Evolutionary conservation across 2,888 invertebrate species (phyloP), one percentile per base, ranked within the genome.

Genomic region (Xylota sylvarum): DNA sequence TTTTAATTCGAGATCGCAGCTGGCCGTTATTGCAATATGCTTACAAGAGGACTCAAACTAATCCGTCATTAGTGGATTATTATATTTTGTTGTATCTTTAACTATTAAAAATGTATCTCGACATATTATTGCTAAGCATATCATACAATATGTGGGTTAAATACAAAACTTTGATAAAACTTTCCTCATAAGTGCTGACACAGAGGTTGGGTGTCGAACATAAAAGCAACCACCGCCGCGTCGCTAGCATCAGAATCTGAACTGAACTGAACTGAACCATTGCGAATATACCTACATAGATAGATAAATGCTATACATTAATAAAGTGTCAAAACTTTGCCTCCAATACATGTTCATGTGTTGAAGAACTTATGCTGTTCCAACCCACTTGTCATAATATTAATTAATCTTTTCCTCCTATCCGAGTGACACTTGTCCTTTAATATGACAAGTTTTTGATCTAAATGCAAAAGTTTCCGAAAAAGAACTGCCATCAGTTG

Each of bases 381-480:
- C 37, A 40, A 23, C 55, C 52, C 55, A 12, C 14, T 37, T 14
- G 30, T 23, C 19, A 19, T 37, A 58, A 17, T 37, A 77, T 52
- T 83, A 83, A 83, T 83, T 78, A 83, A 78, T 83, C 83, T 78
- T 78, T 72, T 60, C 40, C 30, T 58, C 7, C 48, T 56, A n/a
- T 19, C 17, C 32, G 14, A 37, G 62, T 70, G 76, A 82, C 81
- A 82, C 70, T 82, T 83, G 83, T 72, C 35, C 37, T 76, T 43
- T 77, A 82, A 77, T 82, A 65, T 56, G 70, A 58, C 70, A 82
- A 82, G 62, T 82, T 77, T 82, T 17, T 19, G 50, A 62, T 48
- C 64, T 64, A 48, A 62, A 58, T 64, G 40, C 56, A 40, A 56
- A 77, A 77, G 48, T 77, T 82, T 76, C 32, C 14, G 50, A 14